Conservation (phyloP, 30 jellyfish, hydroid and myxozoan species). For the Aurelia aurita complex sp. Pacific region DNA sequence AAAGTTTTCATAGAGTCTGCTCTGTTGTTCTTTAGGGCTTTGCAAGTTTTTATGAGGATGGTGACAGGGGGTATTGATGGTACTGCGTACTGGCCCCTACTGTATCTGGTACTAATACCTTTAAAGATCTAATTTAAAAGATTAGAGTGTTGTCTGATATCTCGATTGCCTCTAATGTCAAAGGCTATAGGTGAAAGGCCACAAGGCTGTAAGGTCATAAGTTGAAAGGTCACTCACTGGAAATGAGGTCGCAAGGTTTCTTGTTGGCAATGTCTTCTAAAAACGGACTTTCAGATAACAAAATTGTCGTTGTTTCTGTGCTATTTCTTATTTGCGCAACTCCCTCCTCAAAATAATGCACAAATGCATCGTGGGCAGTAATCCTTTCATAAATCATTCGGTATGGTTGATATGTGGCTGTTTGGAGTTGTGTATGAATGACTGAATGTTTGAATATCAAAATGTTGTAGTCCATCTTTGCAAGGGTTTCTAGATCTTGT, state of each 20-base stretch:
- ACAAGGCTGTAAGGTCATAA: too few relatives aligned
- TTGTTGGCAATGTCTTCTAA: slow-evolving; percentile 43
- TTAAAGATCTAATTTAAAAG: too few relatives aligned
- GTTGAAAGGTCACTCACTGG: slow-evolving; percentile 20
- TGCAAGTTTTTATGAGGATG: too few relatives aligned
- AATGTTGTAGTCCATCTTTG: slow-evolving; percentile 44
- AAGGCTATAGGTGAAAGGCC: too few relatives aligned
- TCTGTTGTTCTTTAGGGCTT: too few relatives aligned
- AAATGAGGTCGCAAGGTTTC: slow-evolving; percentile 48
- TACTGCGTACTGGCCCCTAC: too few relatives aligned
- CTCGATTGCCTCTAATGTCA: too few relatives aligned
- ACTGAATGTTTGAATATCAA: slow-evolving; percentile 38
- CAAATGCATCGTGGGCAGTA: slow-evolving; percentile 40
- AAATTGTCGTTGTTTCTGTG: slow-evolving; percentile 31
- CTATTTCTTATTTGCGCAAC: slow-evolving; percentile 30
- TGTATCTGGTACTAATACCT: too few relatives aligned
- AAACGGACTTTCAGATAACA: slow-evolving; percentile 43
- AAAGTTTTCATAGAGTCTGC: too few relatives aligned
- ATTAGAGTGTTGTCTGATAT: too few relatives aligned
- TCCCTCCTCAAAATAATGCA: slow-evolving; percentile 32
- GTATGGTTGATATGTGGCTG: slow-evolving; percentile 39
- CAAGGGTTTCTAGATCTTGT: slow-evolving; percentile 40
- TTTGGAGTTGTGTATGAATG: slow-evolving; percentile 36
- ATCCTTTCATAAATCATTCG: slow-evolving; percentile 35
- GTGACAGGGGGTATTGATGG: too few relatives aligned